Evolutionary conservation across 1,140 invertebrate species (phyloP).

Genomic region (Lordiphosa stackelbergi): DNA sequence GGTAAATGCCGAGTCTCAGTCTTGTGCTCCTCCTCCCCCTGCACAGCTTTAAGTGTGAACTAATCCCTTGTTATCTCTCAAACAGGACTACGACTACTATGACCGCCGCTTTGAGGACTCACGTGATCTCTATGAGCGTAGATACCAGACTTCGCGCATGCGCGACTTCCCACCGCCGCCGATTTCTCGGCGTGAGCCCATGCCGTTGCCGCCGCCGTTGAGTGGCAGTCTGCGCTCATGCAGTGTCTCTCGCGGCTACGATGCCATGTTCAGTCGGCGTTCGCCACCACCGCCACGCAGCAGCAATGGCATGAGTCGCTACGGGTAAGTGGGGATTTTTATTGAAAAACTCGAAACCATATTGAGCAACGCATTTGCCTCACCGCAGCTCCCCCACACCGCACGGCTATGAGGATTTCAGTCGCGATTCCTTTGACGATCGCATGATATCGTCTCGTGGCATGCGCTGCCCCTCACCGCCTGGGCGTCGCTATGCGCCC

Average conservation of each 20-base stretch:
- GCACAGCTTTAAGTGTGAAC: not conserved
- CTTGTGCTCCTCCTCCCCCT: conserved; percentile 7
- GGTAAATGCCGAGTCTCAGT: conserved; percentile 79
- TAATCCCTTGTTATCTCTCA: not conserved
- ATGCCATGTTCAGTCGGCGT: conserved; percentile 87
- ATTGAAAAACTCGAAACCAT: not conserved
- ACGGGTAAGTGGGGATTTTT: conserved; percentile 53
- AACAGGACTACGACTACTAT: conserved; percentile 89
- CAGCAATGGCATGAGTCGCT: conserved; percentile 77
- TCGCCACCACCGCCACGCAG: conserved; percentile 81
- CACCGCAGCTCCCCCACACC: conserved; percentile 55
- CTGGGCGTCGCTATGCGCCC: conserved; percentile 87
- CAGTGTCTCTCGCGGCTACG: conserved; percentile 83
- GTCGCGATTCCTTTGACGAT: conserved; percentile 89
- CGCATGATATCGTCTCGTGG: conserved; percentile 83
- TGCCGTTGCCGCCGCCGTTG: conserved; percentile 76
- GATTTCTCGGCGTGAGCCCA: conserved; percentile 79
- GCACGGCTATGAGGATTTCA: conserved; percentile 89
- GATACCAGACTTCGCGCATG: conserved; percentile 83
- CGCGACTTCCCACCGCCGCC: conserved; percentile 82
- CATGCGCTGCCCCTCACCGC: conserved; percentile 79
- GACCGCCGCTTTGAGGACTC: conserved; percentile 87
- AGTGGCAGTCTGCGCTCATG: conserved; percentile 79
- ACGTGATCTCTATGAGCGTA: conserved; percentile 86
- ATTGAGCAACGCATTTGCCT: not conserved